Conservation (phyloP, 2,888 invertebrate species). For the Odontomyia ornata region DNA sequence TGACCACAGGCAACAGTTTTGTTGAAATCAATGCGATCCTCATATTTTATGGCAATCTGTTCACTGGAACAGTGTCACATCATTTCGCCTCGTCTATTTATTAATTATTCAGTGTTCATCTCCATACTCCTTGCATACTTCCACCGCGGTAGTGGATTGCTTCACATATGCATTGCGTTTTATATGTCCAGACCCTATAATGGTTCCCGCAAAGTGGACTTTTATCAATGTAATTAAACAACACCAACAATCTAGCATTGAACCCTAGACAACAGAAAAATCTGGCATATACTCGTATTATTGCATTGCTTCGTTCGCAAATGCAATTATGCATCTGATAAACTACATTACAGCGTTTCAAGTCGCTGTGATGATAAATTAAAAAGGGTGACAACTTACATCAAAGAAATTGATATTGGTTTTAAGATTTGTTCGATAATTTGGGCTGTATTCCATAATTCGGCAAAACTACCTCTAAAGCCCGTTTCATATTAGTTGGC, state of each 20-base stretch:
- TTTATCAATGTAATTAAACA: background rate
- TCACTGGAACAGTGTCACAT: constrained; percentile 27
- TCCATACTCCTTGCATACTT: constrained; percentile 14
- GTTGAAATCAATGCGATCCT: constrained; percentile 13
- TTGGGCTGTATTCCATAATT: no score
- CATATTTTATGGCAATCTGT: constrained; percentile 20
- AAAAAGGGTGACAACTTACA: no score
- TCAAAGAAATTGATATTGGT: no score
- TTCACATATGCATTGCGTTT: background rate
- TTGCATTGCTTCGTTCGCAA: background rate
- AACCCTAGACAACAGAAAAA: background rate
- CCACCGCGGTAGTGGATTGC: background rate
- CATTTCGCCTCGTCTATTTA: constrained; percentile 27
- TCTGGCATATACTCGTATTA: background rate
- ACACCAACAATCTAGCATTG: background rate
- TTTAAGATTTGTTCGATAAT: no score
- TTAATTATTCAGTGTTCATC: constrained; percentile 15
- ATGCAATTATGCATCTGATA: constrained; percentile 10
- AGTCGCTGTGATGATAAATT: no score
- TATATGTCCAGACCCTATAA: background rate
- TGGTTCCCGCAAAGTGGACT: background rate
- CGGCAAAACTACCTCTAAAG: no score
- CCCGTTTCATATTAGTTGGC: no score
- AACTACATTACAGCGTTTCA: background rate
- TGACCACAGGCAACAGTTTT: no score